A percentile compares a stretch with the other conserved stretches of the same genome.
phyloP scores from a whole-genome alignment of 1,140 invertebrate genomes.

The Hirudo medicinalis region DNA sequence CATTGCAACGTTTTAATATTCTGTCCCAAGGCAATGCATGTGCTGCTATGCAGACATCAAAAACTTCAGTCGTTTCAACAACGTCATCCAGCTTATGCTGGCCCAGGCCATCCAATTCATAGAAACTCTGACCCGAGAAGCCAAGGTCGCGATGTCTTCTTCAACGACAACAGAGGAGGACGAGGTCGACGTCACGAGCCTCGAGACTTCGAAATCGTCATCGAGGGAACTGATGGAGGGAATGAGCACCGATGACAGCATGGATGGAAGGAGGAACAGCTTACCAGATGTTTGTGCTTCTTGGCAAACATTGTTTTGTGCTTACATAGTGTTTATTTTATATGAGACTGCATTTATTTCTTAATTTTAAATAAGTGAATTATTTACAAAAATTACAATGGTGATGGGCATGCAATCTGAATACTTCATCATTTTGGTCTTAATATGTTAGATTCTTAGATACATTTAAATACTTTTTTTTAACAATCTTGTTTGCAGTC shows the following conservation, averaged over 20 bases:
- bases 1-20: slow-evolving; percentile 16
- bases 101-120: slow-evolving; percentile 37
- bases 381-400: no score
- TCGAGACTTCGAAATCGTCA: slow-evolving; percentile 26
- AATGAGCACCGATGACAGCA: slow-evolving; percentile 16
- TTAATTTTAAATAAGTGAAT: no score
- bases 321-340: no score
- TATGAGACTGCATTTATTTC: no score
- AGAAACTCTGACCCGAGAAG: slow-evolving; percentile 32
- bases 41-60: slow-evolving; percentile 77
- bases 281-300: no score
- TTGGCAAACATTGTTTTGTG: no score
- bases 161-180: slow-evolving; percentile 8
- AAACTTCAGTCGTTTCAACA: slow-evolving; percentile 75
- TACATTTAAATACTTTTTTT: no score
- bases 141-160: slow-evolving; percentile 5
- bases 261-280: no score
- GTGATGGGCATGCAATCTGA: no score
- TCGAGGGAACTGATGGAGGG: slow-evolving; percentile 25
- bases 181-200: slow-evolving; percentile 16
- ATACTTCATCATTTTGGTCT: no score
- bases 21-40: slow-evolving; percentile 60
- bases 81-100: slow-evolving; percentile 65
- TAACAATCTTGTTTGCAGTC: slow-evolving; percentile 15
- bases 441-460: no score